Conservation (phyloP, 2,797 vertebrate species). For the Thunnus albacares region DNA sequence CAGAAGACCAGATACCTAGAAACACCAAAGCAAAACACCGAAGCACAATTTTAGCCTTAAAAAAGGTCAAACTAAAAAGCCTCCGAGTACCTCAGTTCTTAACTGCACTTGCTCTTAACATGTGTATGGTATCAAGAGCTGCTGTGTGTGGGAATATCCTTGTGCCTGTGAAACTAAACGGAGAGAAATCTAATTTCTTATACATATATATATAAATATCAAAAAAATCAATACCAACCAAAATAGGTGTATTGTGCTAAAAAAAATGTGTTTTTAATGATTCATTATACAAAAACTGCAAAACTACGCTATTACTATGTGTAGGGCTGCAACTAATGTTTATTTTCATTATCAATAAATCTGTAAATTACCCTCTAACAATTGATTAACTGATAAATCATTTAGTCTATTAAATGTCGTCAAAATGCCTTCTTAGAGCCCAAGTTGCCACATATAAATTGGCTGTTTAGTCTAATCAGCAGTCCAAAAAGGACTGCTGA, state of each 20-base stretch:
- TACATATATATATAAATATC: too few species aligned
- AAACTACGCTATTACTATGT: too few species aligned
- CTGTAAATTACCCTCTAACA: too few species aligned
- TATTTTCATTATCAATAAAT: too few species aligned
- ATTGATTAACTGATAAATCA: not conserved
- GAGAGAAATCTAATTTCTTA: not conserved
- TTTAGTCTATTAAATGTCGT: too few species aligned
- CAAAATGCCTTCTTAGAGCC: not conserved
- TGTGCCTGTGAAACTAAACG: not conserved
- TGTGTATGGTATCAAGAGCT: not conserved
- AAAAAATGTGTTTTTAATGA: not conserved
- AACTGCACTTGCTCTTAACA: not conserved
- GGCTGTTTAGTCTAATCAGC: not conserved
- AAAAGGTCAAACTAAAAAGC: conserved; percentile 7
- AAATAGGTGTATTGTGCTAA: not conserved
- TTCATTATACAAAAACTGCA: too few species aligned
- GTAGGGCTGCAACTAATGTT: too few species aligned
- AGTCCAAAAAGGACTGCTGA: not conserved
- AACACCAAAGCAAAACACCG: conserved; percentile 39
- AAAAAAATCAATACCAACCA: too few species aligned
- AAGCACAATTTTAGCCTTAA: conserved; percentile 29
- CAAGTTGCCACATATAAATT: not conserved
- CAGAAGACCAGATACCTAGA: conserved; percentile 92
- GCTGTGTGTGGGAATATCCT: too few species aligned
- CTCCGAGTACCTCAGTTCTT: not conserved